Conservation (phyloP, 2,888 invertebrate genomes). For the Ophonus ardosiacus region DNA sequence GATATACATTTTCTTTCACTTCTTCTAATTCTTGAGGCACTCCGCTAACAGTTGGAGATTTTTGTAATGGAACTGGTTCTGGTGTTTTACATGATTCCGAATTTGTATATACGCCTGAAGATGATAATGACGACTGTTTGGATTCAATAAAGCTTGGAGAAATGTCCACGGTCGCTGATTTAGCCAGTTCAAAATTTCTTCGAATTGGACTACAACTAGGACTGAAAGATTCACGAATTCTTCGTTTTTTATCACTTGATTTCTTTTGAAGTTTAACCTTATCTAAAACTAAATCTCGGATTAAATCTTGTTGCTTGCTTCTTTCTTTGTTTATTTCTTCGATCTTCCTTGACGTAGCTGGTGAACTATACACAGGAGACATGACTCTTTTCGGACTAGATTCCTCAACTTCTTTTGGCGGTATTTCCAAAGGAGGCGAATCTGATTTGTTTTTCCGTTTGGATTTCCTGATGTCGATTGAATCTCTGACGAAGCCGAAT, state of each 20-base stretch:
- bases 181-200: slow-evolving; percentile 71
- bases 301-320: slow-evolving; percentile 89
- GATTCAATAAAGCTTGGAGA: slow-evolving; percentile 36
- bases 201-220: slow-evolving; percentile 69
- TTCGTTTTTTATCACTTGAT: slow-evolving; percentile 79
- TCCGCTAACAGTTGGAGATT: slow-evolving; percentile 57
- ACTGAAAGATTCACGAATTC: slow-evolving; percentile 77
- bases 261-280: slow-evolving; percentile 84
- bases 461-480: slow-evolving; percentile 81
- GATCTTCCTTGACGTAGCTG: slow-evolving; percentile 81
- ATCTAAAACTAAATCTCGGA: slow-evolving; percentile 90
- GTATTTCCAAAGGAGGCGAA: slow-evolving; percentile 71
- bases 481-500: slow-evolving; percentile 84
- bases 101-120: slow-evolving; percentile 38
- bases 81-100: slow-evolving; percentile 30
- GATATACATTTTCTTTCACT: slow-evolving; percentile 25
- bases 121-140: slow-evolving; percentile 22
- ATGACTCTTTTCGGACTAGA: slow-evolving; percentile 73
- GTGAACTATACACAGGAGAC: slow-evolving; percentile 70
- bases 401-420: slow-evolving; percentile 74
- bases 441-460: slow-evolving; percentile 74
- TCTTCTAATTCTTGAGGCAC: slow-evolving; percentile 33
- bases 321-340: slow-evolving; percentile 89
- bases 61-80: slow-evolving; percentile 45
- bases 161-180: slow-evolving; percentile 72